These are phyloP conservation scores for Idaea dimidiata DNA, from an alignment of 2,888 invertebrate species.

Conservation along the genomic window DNA sequence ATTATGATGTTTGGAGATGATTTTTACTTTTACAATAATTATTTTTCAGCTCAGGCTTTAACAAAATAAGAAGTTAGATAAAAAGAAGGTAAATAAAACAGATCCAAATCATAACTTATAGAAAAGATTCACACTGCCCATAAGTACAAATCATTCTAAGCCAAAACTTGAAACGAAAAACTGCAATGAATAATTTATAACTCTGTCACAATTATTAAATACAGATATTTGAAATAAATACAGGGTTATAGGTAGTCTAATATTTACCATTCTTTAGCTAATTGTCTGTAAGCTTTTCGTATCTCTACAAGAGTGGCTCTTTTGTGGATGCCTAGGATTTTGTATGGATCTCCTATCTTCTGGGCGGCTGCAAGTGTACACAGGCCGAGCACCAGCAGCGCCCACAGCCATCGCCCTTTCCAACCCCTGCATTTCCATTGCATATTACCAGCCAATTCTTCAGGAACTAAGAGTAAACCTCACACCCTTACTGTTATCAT, in stretches of 20 bases:
- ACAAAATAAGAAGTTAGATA: too few species aligned
- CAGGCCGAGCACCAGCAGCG: constrained; percentile 44
- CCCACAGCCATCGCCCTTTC: constrained; percentile 64
- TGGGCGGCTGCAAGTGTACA: constrained; percentile 54
- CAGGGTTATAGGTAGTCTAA: background rate
- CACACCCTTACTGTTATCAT: constrained; percentile 22
- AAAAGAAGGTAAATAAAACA: too few species aligned
- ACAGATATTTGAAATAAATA: background rate
- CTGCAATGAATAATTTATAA: background rate
- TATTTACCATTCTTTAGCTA: constrained; percentile 93
- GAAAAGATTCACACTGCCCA: too few species aligned
- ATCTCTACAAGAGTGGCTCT: constrained; percentile 90
- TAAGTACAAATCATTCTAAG: background rate
- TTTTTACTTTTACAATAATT: too few species aligned
- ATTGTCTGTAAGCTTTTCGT: constrained; percentile 92
- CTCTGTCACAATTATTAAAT: background rate
- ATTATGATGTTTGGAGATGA: too few species aligned
- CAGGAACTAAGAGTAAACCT: constrained; percentile 20
- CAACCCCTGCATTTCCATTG: constrained; percentile 67
- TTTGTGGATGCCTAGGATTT: constrained; percentile 88
- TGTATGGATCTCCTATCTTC: constrained; percentile 89
- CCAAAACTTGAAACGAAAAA: background rate
- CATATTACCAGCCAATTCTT: constrained; percentile 58
- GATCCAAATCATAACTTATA: too few species aligned
- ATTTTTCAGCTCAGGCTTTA: too few species aligned